These are phyloP conservation scores for Hirundichthys speculiger DNA, from an alignment of 2,113 vertebrate species.

Conservation along the genomic window DNA sequence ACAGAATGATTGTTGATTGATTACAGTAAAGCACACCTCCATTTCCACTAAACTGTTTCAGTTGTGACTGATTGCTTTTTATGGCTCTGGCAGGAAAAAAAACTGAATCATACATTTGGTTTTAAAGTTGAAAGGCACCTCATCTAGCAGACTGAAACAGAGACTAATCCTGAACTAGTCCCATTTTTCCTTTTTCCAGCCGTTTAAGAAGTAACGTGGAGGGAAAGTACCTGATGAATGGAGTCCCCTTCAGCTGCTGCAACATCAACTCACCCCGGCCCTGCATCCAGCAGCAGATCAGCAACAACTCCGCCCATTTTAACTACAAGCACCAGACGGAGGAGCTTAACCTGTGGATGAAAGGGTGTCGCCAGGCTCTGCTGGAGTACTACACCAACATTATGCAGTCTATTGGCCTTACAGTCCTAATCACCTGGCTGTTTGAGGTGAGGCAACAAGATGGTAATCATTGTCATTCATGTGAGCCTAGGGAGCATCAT, in stretches of 20 bases:
- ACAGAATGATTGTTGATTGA: no score
- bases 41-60: no score
- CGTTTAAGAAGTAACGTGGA: slow-evolving; percentile 86
- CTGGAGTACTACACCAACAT: slow-evolving; percentile 85
- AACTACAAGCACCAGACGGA: slow-evolving; percentile 86
- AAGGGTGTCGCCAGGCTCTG: slow-evolving; percentile 85
- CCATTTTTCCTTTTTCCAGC: slow-evolving; percentile 58
- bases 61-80: no score
- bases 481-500: no score
- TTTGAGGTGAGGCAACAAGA: slow-evolving; percentile 82
- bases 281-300: slow-evolving; percentile 88
- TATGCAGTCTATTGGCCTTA: slow-evolving; percentile 85
- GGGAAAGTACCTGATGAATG: slow-evolving; percentile 85
- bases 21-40: no score
- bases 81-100: no score
- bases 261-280: slow-evolving; percentile 86
- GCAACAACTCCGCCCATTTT: slow-evolving; percentile 88
- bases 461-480: no score
- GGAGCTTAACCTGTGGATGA: slow-evolving; percentile 87
- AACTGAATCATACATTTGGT: no score
- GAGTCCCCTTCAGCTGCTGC: slow-evolving; percentile 91
- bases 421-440: slow-evolving; percentile 85
- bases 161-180: no score
- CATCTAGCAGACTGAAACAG: no score
- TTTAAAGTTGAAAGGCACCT: no score